Percentiles rank a stretch among this genome's conserved stretches.
Evolutionary conservation across 2,113 vertebrate genomes (phyloP).

Genomic region (Corythornis cristatus): DNA sequence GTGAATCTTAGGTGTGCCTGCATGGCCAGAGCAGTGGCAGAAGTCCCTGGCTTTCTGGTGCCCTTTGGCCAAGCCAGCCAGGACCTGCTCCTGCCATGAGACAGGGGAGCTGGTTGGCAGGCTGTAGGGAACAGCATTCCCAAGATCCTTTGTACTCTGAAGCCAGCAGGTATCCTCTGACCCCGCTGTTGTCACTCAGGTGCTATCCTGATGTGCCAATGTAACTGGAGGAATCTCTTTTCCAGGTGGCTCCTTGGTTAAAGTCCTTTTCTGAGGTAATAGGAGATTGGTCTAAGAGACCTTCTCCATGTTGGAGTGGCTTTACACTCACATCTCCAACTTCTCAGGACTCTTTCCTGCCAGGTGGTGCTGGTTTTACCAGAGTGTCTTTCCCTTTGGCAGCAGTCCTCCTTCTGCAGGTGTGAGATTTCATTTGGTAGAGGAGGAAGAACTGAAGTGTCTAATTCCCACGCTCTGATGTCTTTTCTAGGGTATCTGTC

Average conservation of each 20-base stretch:
- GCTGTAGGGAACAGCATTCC: rapidly evolving
- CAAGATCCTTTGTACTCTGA: rapidly evolving
- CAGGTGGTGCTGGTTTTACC: not conserved
- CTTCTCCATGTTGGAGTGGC: not conserved
- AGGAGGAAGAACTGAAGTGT: not conserved
- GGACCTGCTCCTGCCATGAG: not conserved
- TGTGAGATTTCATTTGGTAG: not conserved
- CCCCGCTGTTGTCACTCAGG: rapidly evolving
- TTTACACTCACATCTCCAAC: rapidly evolving
- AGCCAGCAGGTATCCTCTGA: not conserved
- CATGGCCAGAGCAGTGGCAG: rapidly evolving
- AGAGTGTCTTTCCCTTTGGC: not conserved
- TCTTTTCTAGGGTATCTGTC: conserved; percentile 1
- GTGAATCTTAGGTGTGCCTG: not conserved
- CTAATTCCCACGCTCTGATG: not conserved
- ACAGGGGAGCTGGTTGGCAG: rapidly evolving
- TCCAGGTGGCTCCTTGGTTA: not conserved
- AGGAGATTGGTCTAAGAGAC: not conserved
- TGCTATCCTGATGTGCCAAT: rapidly evolving
- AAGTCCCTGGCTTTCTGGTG: not conserved
- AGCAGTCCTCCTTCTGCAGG: not conserved
- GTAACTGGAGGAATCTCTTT: not conserved
- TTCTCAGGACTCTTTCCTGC: not conserved
- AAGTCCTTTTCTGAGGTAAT: not conserved
- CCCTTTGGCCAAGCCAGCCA: not conserved